Percentiles rank a stretch among this genome's conserved stretches.
Conservation (phyloP, 2,797 vertebrate genomes). For the Cygnus olor region DNA sequence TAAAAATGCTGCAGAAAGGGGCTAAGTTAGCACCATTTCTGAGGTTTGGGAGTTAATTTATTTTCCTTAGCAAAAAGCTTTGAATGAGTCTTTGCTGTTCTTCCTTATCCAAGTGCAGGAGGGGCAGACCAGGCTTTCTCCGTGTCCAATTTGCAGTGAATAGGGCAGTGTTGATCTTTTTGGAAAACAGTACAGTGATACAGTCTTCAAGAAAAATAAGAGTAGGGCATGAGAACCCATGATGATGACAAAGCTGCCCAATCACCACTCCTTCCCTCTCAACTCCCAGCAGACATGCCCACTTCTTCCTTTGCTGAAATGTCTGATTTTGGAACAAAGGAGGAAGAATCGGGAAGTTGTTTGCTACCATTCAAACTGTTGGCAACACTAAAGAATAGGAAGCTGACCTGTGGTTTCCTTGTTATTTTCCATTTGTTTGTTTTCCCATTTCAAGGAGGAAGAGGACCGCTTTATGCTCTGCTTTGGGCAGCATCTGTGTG, state of each 20-base stretch:
- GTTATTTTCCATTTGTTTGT: background rate
- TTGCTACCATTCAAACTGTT: background rate
- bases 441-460: background rate
- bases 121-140: background rate
- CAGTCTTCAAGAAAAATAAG: background rate
- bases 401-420: background rate
- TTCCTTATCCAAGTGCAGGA: background rate
- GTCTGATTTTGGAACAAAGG: background rate
- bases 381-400: background rate
- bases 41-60: background rate
- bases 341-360: background rate
- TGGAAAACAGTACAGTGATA: background rate
- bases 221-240: background rate
- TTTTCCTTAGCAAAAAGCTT: background rate
- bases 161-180: background rate
- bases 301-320: background rate
- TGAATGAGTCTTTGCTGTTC: background rate
- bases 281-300: background rate
- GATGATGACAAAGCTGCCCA: background rate
- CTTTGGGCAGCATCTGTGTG: background rate
- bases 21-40: background rate
- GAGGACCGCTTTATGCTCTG: background rate
- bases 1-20: background rate
- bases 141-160: background rate
- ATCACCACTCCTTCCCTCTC: background rate